These are phyloP conservation scores for Danaus chrysippus DNA, from an alignment of 2,888 invertebrate genomes.

Conservation along the genomic window DNA sequence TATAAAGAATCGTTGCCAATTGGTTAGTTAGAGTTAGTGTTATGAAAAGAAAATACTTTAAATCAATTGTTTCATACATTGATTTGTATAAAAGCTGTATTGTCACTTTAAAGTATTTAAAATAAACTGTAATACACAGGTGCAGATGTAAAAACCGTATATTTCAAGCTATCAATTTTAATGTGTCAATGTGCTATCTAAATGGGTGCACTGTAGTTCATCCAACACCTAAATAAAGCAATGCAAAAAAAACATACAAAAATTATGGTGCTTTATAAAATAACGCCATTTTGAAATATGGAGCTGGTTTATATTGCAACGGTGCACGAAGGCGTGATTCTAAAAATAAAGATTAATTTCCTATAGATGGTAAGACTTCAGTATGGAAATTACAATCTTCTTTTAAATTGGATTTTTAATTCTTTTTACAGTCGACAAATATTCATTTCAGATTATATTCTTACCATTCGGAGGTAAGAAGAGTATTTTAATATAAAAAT, in stretches of 20 bases:
- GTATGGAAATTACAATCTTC: conserved; percentile 37
- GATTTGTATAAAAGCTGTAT: too few relatives aligned
- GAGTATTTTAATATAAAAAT: too few relatives aligned
- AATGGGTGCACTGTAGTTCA: conserved; percentile 2
- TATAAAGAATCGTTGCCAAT: too few relatives aligned
- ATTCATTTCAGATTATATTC: neutral
- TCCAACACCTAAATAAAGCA: conserved; percentile 18
- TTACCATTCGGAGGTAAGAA: too few relatives aligned
- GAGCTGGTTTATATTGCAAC: conserved; percentile 54
- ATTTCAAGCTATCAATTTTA: conserved; percentile 1
- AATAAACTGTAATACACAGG: neutral
- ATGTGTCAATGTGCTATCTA: neutral
- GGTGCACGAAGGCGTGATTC: conserved; percentile 56
- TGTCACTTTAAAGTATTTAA: neutral
- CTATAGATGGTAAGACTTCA: conserved; percentile 55
- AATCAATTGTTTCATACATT: too few relatives aligned
- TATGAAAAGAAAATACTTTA: too few relatives aligned
- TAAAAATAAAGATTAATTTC: conserved; percentile 74
- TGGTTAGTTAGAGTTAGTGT: too few relatives aligned
- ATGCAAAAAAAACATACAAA: conserved; percentile 26
- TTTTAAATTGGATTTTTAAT: conserved; percentile 37
- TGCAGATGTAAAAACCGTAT: neutral
- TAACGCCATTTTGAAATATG: conserved; percentile 65
- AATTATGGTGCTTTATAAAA: conserved; percentile 44
- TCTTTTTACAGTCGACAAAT: conserved; percentile 10